Conservation (phyloP, 2,888 invertebrate species). For the Scrobipalpa costella region DNA sequence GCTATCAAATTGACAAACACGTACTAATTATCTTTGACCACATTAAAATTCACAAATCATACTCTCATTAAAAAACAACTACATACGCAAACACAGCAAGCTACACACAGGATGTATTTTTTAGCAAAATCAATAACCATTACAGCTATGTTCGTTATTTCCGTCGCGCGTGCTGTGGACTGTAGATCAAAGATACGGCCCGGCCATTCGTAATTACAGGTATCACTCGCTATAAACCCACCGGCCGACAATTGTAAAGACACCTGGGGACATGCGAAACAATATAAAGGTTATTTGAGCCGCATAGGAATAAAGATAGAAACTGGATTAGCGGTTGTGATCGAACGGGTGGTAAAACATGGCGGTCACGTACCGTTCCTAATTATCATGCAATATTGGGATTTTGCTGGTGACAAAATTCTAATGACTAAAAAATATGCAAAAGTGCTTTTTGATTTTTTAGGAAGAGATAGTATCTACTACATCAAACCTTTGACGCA, state of each 20-base stretch:
- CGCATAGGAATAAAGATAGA: slow-evolving; percentile 12
- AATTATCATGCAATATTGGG: not conserved
- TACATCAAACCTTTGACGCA: too few relatives aligned
- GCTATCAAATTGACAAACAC: not conserved
- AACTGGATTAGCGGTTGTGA: slow-evolving; percentile 14
- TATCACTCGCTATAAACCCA: slow-evolving; percentile 75
- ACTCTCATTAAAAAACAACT: slow-evolving; percentile 10
- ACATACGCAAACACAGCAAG: slow-evolving; percentile 22
- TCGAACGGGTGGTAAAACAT: not conserved
- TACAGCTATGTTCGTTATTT: slow-evolving; percentile 58
- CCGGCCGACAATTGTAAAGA: slow-evolving; percentile 40
- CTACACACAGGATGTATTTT: slow-evolving; percentile 34
- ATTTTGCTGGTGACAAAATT: not conserved
- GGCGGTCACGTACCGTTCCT: not conserved
- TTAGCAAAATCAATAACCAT: slow-evolving; percentile 70
- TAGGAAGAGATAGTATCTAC: too few relatives aligned
- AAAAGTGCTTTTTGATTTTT: too few relatives aligned
- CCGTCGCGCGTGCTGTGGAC: slow-evolving; percentile 57
- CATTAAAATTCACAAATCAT: slow-evolving; percentile 2
- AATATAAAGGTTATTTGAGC: slow-evolving; percentile 24
- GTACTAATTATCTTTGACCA: not conserved
- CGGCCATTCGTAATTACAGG: slow-evolving; percentile 68
- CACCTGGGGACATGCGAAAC: slow-evolving; percentile 33
- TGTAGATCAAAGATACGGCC: slow-evolving; percentile 70
- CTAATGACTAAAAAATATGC: not conserved